Percentiles rank a stretch among this genome's conserved stretches.
Conservation (phyloP, 2,113 vertebrate species). For the Tamias sibiricus region DNA sequence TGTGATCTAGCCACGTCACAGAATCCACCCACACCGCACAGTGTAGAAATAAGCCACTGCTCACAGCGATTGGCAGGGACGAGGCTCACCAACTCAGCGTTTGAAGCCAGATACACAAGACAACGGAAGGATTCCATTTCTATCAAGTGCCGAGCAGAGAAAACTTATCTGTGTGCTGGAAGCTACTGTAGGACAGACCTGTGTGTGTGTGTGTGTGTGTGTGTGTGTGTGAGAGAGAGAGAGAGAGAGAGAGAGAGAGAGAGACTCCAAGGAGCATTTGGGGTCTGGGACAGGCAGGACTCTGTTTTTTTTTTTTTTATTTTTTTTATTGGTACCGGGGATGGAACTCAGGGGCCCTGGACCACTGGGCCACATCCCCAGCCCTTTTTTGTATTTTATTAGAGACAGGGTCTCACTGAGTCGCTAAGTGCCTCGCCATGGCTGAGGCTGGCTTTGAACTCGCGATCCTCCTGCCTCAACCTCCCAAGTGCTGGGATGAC, state of each 20-base stretch:
- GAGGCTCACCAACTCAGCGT: neutral
- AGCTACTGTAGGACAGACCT: fast-evolving
- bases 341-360: no score
- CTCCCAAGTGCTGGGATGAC: no score
- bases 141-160: neutral
- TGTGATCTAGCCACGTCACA: neutral
- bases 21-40: no score
- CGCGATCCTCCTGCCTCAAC: no score
- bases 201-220: neutral
- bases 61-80: neutral
- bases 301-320: no score
- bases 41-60: neutral
- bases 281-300: neutral
- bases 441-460: no score
- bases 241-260: no score
- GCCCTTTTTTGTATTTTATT: no score
- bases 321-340: no score
- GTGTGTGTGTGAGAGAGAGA: neutral
- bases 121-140: neutral
- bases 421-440: no score
- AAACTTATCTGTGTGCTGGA: neutral
- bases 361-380: no score
- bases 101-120: neutral
- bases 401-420: no score
- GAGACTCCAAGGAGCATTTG: neutral